Evolutionary conservation across 2,113 vertebrate genomes (phyloP).

Genomic region (Bubo scandiacus): DNA sequence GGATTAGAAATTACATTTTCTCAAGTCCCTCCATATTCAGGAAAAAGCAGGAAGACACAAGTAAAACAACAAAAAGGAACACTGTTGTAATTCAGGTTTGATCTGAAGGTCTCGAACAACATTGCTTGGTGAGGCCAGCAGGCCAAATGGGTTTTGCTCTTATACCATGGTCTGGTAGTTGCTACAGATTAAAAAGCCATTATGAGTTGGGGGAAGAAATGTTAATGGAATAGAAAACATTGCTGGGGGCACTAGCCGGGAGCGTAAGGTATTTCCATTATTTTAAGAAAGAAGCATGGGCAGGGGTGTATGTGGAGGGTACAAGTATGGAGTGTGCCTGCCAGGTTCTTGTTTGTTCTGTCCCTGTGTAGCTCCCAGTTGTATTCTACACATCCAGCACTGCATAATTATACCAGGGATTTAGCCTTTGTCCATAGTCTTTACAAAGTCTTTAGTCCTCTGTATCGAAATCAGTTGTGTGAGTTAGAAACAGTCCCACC

Average conservation of each 20-base stretch:
- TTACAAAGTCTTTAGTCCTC: neutral
- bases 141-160: neutral
- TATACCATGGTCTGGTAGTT: neutral
- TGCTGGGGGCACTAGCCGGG: neutral
- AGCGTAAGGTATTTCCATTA: neutral
- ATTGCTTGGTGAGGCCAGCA: too few relatives aligned
- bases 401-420: neutral
- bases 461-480: neutral
- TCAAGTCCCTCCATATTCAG: neutral
- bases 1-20: neutral
- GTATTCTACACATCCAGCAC: neutral
- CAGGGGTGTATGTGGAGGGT: accelerated
- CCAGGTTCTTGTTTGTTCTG: neutral
- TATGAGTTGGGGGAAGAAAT: neutral
- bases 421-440: neutral
- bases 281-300: neutral
- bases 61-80: accelerated
- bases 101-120: accelerated
- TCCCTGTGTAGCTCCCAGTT: neutral
- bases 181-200: neutral
- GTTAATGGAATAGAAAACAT: neutral
- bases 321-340: neutral
- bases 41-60: neutral
- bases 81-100: accelerated
- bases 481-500: neutral